Percentiles rank a stretch among this genome's conserved stretches.
phyloP scores from a whole-genome alignment of 2,888 invertebrate species.

The Scaptomyza reducta region DNA sequence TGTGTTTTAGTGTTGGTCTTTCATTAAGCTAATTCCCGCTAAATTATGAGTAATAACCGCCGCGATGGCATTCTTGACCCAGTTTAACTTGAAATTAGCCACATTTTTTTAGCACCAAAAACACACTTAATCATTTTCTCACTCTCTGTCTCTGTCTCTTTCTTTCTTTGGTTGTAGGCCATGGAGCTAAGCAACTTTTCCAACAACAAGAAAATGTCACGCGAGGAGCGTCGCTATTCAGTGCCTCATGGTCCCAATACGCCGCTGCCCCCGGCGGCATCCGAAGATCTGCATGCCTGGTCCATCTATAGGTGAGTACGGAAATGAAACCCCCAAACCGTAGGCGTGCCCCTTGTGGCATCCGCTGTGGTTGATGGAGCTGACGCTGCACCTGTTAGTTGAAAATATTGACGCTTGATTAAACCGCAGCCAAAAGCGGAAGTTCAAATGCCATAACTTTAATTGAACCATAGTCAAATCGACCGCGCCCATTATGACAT shows the following conservation, averaged over 20 bases:
- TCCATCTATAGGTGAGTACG: conserved; percentile 92
- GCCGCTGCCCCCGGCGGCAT: conserved; percentile 90
- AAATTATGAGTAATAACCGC: conserved; percentile 72
- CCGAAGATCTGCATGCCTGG: conserved; percentile 97
- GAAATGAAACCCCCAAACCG: conserved; percentile 2
- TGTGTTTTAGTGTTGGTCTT: conserved; percentile 34
- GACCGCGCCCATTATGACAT: neutral
- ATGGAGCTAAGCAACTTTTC: conserved; percentile 84
- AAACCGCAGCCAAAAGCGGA: conserved; percentile 63
- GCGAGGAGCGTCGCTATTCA: conserved; percentile 93
- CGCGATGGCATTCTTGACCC: conserved; percentile 73
- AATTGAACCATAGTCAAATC: conserved; percentile 27
- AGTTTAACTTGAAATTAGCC: conserved; percentile 65
- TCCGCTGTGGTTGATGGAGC: conserved; percentile 34
- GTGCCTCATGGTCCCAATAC: conserved; percentile 92
- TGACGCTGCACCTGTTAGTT: conserved; percentile 64
- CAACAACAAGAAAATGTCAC: conserved; percentile 84
- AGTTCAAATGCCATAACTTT: conserved; percentile 68
- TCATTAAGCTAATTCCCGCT: conserved; percentile 76
- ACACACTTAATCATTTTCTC: conserved; percentile 45
- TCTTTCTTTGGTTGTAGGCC: conserved; percentile 67
- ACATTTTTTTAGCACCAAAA: conserved; percentile 53
- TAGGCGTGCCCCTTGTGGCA: conserved; percentile 48
- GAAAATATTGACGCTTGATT: conserved; percentile 71
- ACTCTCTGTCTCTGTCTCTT: conserved; percentile 29